Conservation (phyloP, 2,888 invertebrate genomes). For the Spisula solida region DNA sequence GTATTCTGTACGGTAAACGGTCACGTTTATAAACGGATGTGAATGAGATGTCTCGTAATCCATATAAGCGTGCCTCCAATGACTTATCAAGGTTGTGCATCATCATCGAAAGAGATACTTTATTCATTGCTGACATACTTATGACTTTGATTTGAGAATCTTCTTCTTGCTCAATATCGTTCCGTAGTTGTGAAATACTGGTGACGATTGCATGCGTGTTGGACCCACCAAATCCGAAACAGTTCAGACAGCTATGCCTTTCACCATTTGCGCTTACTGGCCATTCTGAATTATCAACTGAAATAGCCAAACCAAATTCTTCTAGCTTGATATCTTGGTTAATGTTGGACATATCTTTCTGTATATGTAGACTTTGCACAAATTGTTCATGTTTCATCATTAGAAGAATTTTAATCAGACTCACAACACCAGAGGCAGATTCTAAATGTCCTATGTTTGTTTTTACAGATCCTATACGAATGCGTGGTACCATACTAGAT, state of each 20-base stretch:
- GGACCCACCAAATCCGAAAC: slow-evolving; percentile 76
- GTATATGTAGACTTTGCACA: slow-evolving; percentile 73
- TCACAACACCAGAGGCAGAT: slow-evolving; percentile 76
- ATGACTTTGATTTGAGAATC: neutral
- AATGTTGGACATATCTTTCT: slow-evolving; percentile 40
- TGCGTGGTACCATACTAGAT: neutral
- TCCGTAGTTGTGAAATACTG: neutral
- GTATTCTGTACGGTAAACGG: slow-evolving; percentile 18
- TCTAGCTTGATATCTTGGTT: slow-evolving; percentile 68
- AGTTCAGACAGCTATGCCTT: slow-evolving; percentile 64
- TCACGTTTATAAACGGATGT: slow-evolving; percentile 54
- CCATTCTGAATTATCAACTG: slow-evolving; percentile 61
- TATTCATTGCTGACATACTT: neutral
- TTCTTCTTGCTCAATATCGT: too few species aligned
- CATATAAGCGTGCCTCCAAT: neutral
- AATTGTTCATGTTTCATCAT: slow-evolving; percentile 75
- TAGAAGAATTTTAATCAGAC: slow-evolving; percentile 76
- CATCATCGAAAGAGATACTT: neutral
- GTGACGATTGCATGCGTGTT: slow-evolving; percentile 72
- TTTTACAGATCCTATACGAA: slow-evolving; percentile 77
- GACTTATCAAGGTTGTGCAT: neutral
- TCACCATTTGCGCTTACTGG: neutral
- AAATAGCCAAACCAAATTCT: slow-evolving; percentile 60
- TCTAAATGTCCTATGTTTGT: slow-evolving; percentile 79
- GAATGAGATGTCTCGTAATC: slow-evolving; percentile 32